Conservation (phyloP, 2,113 vertebrate species). For the Tauraco erythrolophus region DNA sequence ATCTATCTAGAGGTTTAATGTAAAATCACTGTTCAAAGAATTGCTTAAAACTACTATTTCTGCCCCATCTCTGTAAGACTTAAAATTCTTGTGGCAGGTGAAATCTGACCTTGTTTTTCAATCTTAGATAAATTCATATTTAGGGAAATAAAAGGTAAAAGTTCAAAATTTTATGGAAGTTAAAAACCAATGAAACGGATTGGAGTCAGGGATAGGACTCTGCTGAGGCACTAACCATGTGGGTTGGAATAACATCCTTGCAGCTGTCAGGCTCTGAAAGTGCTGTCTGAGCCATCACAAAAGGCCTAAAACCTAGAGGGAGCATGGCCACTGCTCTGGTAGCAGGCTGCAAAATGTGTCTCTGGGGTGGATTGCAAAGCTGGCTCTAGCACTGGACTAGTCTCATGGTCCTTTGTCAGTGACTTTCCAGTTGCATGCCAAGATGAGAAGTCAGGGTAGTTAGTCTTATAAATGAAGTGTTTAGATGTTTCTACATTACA, state of each 20-base stretch:
- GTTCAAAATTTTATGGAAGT: background rate
- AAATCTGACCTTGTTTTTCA: background rate
- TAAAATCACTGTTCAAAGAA: background rate
- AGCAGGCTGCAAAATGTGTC: background rate
- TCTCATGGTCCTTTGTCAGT: background rate
- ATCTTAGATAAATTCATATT: background rate
- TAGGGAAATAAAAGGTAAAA: background rate
- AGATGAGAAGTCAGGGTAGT: background rate
- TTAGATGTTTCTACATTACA: background rate
- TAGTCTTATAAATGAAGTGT: background rate
- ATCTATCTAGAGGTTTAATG: background rate
- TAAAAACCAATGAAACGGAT: background rate
- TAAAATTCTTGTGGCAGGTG: background rate
- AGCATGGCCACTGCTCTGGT: background rate
- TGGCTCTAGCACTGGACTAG: background rate
- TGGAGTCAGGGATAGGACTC: background rate
- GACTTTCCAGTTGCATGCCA: background rate
- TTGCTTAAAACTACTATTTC: background rate
- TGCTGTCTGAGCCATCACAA: background rate
- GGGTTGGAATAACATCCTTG: background rate
- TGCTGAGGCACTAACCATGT: background rate
- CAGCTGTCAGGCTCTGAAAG: background rate
- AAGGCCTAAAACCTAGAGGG: background rate
- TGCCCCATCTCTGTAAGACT: background rate
- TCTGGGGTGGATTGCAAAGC: background rate